Evolutionary conservation across 2,888 invertebrate species (phyloP), one percentile per base, ranked within the genome.

Genomic region (Syrphus vitripennis): DNA sequence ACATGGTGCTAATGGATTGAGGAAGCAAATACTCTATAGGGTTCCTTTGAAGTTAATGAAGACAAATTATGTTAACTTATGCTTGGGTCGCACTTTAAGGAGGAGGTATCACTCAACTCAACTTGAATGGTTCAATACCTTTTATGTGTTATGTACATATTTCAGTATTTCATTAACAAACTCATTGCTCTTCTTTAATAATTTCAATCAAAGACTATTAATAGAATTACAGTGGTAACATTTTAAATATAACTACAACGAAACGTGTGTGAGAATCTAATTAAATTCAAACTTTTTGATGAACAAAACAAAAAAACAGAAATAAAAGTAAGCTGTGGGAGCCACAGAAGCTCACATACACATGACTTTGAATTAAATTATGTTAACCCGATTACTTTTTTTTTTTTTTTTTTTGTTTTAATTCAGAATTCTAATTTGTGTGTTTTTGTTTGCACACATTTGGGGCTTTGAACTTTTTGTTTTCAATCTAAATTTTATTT

Each of bases 281-380:
- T 42, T 29, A 16, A 24, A 42, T 63, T 42, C 63, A 57, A 5
- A 37, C 12, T 57, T 59, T 37, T 31, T 59, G 34, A 59, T 21
- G 21, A 16, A 57, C 16, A 31, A 31, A 31, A n/a, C n/a, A n/a
- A 19, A 57, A 19, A 19, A 34, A 34, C 31, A 31, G 31, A 31
- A 34, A 34, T 57, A 19, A 59, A 59, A 59, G 59, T 37, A 19
- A 59, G 57, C 31, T 31, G n/a, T n/a, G 2, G 12, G 16, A 57
- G 31, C 31, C 29, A 34, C 0, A 21, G 57, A 14, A 19, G 4
- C 50, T 50, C 50, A 34, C 12, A 16, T 55, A 12, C 34, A 50
- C 45, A 48, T 48, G 29, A 31, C 65, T 48, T 31, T 45, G 19
- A 26, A 75, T 75, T 67, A 31, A 76, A 67, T 76, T 42, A 67